phyloP scores from a whole-genome alignment of 37 sponge, comb jelly and placozoan genomes.

The Petrosia ficiformis region DNA sequence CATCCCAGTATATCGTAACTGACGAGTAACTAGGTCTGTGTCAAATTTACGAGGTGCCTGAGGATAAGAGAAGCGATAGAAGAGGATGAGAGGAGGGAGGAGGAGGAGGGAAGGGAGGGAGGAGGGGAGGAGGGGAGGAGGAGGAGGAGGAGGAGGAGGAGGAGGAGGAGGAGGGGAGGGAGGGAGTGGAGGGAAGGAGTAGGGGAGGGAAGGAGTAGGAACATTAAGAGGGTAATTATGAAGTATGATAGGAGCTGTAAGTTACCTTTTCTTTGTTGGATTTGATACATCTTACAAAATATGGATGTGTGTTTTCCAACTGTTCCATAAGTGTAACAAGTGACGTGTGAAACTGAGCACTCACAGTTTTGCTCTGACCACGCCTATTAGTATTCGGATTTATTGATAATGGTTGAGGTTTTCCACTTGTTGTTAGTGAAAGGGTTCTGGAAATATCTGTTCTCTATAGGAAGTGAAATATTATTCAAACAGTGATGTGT shows the following conservation, averaged over 20 bases:
- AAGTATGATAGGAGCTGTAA: neutral
- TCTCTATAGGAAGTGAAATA: too few relatives aligned
- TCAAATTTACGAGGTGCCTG: slow-evolving; percentile 83
- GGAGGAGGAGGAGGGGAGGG: too few relatives aligned
- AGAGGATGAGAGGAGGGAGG: too few relatives aligned
- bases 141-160: too few relatives aligned
- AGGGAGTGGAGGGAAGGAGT: too few relatives aligned
- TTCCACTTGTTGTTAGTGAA: neutral
- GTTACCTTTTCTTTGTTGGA: slow-evolving; percentile 76
- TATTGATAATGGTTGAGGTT: slow-evolving; percentile 1
- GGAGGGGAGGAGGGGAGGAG: neutral
- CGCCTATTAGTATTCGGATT: slow-evolving; percentile 2
- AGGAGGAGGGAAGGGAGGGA: neutral
- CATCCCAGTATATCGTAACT: slow-evolving; percentile 96
- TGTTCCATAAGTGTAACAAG: slow-evolving; percentile 82
- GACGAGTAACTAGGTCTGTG: slow-evolving; percentile 74
- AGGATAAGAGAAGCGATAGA: too few relatives aligned
- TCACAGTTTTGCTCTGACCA: slow-evolving; percentile 75
- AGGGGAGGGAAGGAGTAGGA: too few relatives aligned
- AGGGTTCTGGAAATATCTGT: too few relatives aligned
- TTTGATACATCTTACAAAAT: slow-evolving; percentile 95
- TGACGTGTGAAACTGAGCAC: slow-evolving; percentile 84
- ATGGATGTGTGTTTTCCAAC: slow-evolving; percentile 82
- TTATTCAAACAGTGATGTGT: too few relatives aligned
- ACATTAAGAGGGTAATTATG: neutral